Base-by-base conservation (phyloP, 2,888 invertebrate genomes). In the Pyrrhia umbra region DNA sequence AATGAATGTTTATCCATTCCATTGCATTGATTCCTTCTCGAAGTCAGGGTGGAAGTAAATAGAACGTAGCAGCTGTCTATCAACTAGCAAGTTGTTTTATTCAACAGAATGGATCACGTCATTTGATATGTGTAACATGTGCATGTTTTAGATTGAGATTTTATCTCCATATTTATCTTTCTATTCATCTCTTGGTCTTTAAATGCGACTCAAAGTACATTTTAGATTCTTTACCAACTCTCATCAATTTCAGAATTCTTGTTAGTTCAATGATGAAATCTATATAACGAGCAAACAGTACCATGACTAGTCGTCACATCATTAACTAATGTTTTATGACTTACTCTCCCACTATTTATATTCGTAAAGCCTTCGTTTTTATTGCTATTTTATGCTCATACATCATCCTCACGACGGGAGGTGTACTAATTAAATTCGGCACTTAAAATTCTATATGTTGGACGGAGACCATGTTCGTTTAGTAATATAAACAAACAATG, bases 371-470 rank as follows among this genome's bases (percentile, higher is more conserved):
- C 72, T 75, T 73, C 68, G 68, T 16, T 67, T 80, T 80, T 82
- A 82, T 78, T 69, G 67, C 75, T 69, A 66, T 76, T 82, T 82
- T 79, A 81, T 75, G 77, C 56, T 55, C 61, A 63, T 77, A 75
- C 76, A 67, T 81, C 70, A 72, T 60, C 58, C 61, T 51, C 79
- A 64, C 82, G 43, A 71, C 82, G 77, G 80, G 80, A 77, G 80
- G 76, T 75, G 74, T 60, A 74, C 70, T 82, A 77, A 84, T 85
- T 84, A 84, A 83, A 81, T 80, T 81, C 74, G 68, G 56, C 67
- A 74, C 76, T 83, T 79, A 74, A 78, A 75, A 64, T 78, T 76
- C 69, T 66, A 63, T 64, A 50, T 62, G 60, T 64, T 54, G 34
- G 45, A 49, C 67, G 52, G 42, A 50, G 56, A 54, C 51, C 62